Evolutionary conservation across 2,113 vertebrate genomes (phyloP).

Genomic region (Elephantulus edwardii): DNA sequence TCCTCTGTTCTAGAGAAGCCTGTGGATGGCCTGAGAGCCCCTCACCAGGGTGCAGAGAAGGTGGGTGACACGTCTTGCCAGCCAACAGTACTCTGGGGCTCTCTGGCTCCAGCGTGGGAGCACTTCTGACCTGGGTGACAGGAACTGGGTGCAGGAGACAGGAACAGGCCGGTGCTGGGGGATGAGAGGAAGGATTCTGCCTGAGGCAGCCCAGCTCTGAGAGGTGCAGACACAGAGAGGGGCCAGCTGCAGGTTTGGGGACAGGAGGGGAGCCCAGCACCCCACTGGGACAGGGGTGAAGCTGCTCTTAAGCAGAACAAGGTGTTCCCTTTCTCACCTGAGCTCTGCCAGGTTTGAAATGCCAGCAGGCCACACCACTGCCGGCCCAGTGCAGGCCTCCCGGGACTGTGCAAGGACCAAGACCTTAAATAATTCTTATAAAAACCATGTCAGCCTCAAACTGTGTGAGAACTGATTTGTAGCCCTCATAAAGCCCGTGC

Average conservation of each 20-base stretch:
- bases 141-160: neutral
- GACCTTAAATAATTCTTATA: constrained; percentile 71
- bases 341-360: constrained; percentile 40
- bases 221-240: no score
- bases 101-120: no score
- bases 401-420: constrained; percentile 30
- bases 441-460: constrained; percentile 61
- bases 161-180: neutral
- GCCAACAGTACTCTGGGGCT: no score
- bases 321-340: constrained; percentile 11
- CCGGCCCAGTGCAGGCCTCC: neutral
- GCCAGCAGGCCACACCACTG: constrained; percentile 8
- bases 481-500: constrained; percentile 61
- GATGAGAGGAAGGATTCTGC: neutral
- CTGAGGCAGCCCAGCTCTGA: no score
- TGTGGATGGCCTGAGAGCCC: no score
- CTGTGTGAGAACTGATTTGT: constrained; percentile 68
- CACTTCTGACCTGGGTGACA: neutral
- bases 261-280: no score
- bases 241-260: no score
- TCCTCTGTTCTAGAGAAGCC: neutral
- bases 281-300: constrained; percentile 7
- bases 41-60: no score
- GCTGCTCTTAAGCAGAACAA: constrained; percentile 16
- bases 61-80: no score